Percentiles rank a stretch among this genome's conserved stretches.
Evolutionary conservation across 2,113 vertebrate species (phyloP).

Genomic region (Orycteropus afer): DNA sequence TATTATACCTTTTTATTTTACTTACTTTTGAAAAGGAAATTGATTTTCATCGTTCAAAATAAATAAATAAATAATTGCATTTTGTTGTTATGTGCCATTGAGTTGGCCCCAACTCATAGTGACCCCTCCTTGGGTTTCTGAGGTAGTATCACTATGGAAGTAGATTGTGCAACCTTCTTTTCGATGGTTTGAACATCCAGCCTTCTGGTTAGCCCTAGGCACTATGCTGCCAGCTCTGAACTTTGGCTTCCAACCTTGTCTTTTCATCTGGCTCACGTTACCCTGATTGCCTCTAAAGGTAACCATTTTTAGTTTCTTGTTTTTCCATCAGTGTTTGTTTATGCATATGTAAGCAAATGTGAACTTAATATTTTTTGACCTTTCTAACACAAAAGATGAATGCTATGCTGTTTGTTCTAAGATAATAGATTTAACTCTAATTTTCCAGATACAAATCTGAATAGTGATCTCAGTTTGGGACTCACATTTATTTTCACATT

Average conservation of each 20-base stretch:
- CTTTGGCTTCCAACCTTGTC: slow-evolving; percentile 16
- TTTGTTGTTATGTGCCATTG: no score
- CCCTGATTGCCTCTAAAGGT: not conserved
- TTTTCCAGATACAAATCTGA: not conserved
- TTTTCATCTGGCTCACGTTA: not conserved
- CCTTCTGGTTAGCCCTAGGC: no score
- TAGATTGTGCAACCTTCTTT: no score
- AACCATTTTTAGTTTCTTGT: not conserved
- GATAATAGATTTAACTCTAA: not conserved
- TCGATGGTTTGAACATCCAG: no score
- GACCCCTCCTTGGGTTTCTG: no score
- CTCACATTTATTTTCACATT: not conserved
- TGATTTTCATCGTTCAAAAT: slow-evolving; percentile 40
- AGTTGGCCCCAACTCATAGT: no score
- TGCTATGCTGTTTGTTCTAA: not conserved
- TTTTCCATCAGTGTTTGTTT: not conserved
- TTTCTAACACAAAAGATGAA: slow-evolving; percentile 29
- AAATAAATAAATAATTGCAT: no score
- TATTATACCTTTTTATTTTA: slow-evolving; percentile 18
- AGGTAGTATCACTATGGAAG: no score
- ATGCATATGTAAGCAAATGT: slow-evolving; percentile 14
- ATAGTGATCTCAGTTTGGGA: not conserved
- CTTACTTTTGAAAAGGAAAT: slow-evolving; percentile 30
- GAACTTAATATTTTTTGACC: not conserved
- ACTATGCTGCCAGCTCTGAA: no score